These are phyloP conservation scores for Halcyon badia DNA, from an alignment of 2,797 vertebrate genomes.

Conservation along the genomic window DNA sequence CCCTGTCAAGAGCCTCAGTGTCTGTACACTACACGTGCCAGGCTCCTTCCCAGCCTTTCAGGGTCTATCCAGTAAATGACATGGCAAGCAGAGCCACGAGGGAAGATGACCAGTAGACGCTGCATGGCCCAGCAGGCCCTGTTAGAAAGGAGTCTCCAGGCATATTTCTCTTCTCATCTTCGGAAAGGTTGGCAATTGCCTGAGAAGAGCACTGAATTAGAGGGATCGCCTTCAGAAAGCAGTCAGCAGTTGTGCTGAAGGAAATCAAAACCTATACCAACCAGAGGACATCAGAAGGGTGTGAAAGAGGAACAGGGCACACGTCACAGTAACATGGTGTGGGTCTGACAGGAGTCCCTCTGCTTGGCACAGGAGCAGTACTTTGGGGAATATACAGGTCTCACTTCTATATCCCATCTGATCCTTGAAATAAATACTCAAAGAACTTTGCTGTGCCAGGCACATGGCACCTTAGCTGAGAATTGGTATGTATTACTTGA, in stretches of 20 bases:
- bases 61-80: neutral
- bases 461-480: neutral
- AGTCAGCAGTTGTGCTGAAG: neutral
- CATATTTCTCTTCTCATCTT: neutral
- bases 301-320: neutral
- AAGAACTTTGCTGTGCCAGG: neutral
- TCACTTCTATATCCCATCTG: neutral
- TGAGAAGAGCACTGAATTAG: neutral
- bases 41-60: neutral
- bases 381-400: neutral
- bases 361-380: neutral
- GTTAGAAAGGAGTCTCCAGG: neutral
- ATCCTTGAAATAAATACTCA: neutral
- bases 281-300: neutral
- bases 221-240: neutral
- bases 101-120: neutral
- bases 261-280: neutral
- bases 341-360: neutral
- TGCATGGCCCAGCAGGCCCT: neutral
- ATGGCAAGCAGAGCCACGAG: neutral
- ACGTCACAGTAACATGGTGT: fast-evolving
- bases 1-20: neutral
- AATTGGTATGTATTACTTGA: fast-evolving
- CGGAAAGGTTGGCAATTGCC: neutral
- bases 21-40: neutral